Base-by-base conservation (phyloP, 2,113 vertebrate genomes). In the Macrotus californicus region DNA sequence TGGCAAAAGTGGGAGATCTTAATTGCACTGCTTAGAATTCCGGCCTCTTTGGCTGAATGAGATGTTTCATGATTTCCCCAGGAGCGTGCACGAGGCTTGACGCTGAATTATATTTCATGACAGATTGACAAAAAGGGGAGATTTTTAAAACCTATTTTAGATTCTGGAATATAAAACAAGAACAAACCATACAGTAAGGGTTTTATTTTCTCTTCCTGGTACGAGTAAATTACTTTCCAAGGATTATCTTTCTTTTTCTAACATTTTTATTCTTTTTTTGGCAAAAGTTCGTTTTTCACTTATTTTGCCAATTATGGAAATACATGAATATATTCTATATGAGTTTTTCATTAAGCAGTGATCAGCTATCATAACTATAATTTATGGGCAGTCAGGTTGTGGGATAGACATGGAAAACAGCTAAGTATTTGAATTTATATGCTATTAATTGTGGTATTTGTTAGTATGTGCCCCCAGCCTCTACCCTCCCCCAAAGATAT, bases 51-150 rank as follows among this genome's bases (percentile, higher is more conserved):
- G 98, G 97, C 97, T 97, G 96, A 98, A 97, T 97, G 97, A 98
- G 97, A 97, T 97, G 91, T 96, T 98, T 95, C 95, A 94, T 97
- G 95, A 98, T 98, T 98, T 98, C 94, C 98, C 96, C 96, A 95
- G 93, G 96, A 98, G 97, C 96, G 93, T 56, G 97, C 96, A 90
- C 48, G 89, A 97, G 95, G 97, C 97, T 98, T 97, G 96, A 98
- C 97, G 97, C 96, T 94, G 96, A 98, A 98, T 97, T 98, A 93
- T 97, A 98, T 97, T 98, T 98, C 93, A 88, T 98, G 98, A 98
- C 97, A 98, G 97, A 97, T 83, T 98, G 98, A 98, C 96, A 98
- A 98, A 98, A 97, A 98, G 93, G 92, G 90, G 85, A 97, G 93
- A 64, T 97, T 97, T 98, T 97, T 77, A 97, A 94, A 97, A 93